phyloP scores from a whole-genome alignment of 2,888 invertebrate genomes.

The Lydus trimaculatus region DNA sequence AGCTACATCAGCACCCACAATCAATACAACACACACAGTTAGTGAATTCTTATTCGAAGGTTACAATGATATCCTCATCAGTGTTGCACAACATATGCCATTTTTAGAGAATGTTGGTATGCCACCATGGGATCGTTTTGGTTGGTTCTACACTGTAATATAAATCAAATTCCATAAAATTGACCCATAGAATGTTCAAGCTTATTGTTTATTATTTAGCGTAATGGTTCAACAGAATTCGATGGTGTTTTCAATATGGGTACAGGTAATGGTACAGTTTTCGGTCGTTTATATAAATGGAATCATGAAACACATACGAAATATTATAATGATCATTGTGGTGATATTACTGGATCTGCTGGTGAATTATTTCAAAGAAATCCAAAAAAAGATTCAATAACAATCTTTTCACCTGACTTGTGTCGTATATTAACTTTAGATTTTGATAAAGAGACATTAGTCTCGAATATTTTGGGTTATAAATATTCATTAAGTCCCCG shows the following conservation, averaged over 20 bases:
- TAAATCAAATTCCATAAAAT: background rate
- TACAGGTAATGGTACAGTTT: constrained; percentile 72
- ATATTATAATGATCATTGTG: constrained; percentile 65
- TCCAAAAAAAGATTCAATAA: constrained; percentile 66
- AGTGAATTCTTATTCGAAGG: constrained; percentile 81
- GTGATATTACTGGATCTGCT: constrained; percentile 73
- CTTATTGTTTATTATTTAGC: constrained; percentile 60
- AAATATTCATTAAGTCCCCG: background rate
- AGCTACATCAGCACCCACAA: constrained; percentile 63
- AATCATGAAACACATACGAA: constrained; percentile 69
- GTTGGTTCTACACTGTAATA: constrained; percentile 79
- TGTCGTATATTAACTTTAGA: constrained; percentile 73
- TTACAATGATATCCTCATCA: constrained; percentile 77
- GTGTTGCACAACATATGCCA: constrained; percentile 69
- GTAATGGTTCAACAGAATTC: constrained; percentile 76
- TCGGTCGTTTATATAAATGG: constrained; percentile 78
- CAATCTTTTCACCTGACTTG: constrained; percentile 77
- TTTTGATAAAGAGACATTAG: background rate
- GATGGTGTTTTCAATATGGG: constrained; percentile 81
- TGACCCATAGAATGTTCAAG: background rate
- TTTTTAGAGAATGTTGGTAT: constrained; percentile 59
- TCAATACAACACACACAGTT: constrained; percentile 70
- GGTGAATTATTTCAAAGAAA: constrained; percentile 82
- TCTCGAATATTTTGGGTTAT: background rate
- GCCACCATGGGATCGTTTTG: constrained; percentile 78